Evolutionary conservation across 2,113 vertebrate species (phyloP), one percentile per base, ranked within the genome.

Genomic region (Hypocryptadius cinnamomeus): DNA sequence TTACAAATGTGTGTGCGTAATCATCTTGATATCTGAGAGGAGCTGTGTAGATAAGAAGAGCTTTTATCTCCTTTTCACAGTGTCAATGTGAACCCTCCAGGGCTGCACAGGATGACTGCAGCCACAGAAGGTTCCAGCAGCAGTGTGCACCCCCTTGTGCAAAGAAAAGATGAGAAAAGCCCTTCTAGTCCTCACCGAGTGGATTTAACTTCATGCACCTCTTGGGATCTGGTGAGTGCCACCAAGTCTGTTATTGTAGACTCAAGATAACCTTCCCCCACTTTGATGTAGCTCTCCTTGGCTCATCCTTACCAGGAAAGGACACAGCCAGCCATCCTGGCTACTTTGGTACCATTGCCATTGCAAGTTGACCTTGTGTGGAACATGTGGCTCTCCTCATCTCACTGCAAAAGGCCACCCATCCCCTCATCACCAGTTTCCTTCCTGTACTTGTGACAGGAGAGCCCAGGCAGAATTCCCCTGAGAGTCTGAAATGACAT

Each of bases 1-100:
- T 85, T 57, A 87, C 42, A 84, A 82, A 83, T 11, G 14, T 2
- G 0, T 65, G 57, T 22, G 47, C 69, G 94, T 83, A 93, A 90
- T 96, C 91, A 92, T 94, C 44, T 78, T 64, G 80, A 44, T 95
- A 93, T 91, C 87, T 68, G 72, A 94, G 35, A 89, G 48, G 11
- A 89, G 53, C 11, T 39, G 24, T 44, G 39, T 28, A 90, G 95
- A 90, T 83, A 95, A 86, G 78, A 68, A 76, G 22, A 68, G 39
- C 24, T 79, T 73, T 85, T 83, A 85, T 70, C 73, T 81, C 84
- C 30, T 31, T 84, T 70, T 79, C 85, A 37, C 74, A 37, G 57
- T 22, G 53, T n/a, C 40, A 63, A 0, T 1, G 3, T 40, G 76
- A 88, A 39, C 21, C 8, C 51, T 64, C 16, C 68, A 21, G 53